Base-by-base conservation (phyloP, 1,140 invertebrate genomes). In the Paraescarpia echinospica region DNA sequence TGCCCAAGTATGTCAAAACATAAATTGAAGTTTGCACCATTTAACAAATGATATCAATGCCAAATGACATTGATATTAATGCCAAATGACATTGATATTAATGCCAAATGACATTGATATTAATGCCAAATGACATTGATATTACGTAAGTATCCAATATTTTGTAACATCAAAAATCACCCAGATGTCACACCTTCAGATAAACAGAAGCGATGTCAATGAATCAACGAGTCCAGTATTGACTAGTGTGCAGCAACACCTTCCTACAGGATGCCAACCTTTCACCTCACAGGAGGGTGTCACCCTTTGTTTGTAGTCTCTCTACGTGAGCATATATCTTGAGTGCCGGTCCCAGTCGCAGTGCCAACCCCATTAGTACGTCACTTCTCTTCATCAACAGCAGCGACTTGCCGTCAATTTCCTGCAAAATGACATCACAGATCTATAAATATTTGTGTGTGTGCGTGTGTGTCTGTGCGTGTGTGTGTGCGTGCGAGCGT, bases 401-500 rank as follows among this genome's bases (percentile, higher is more conserved):
- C 35, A 99, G 96, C 4, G 98, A 98, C 93, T 97, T 97, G 0
- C 98, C 98, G 96, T 99, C 98, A 94, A 99, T 98, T 95, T 98
- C 98, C 98, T 98, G 95, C 92, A 97, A 97, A 93, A 93, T 94
- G 93, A 94, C 93, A 94, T 22, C n/a, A 48, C 27, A 41, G 14
- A n/a, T 51, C 41, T 89, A 89, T 8, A 33, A n/a, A n/a, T 89
- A 8, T 33, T 2, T 41, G 41, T 41, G 41, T 41, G 41, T 41
- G 41, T 41, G 41, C 12, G 41, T 41, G 41, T 41, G 41, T 41
- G 41, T 41, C 4, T 41, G 41, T 41, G 41, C 12, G 41, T 41
- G 41, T 41, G 41, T 41, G 41, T 41, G 41, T 41, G 41, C 12
- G 41, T 41, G 41, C 12, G 41, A 6, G 41, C 12, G 41, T 41